Base-by-base conservation (phyloP, 2,888 invertebrate species). In the Pachycephus smyrnensis region DNA sequence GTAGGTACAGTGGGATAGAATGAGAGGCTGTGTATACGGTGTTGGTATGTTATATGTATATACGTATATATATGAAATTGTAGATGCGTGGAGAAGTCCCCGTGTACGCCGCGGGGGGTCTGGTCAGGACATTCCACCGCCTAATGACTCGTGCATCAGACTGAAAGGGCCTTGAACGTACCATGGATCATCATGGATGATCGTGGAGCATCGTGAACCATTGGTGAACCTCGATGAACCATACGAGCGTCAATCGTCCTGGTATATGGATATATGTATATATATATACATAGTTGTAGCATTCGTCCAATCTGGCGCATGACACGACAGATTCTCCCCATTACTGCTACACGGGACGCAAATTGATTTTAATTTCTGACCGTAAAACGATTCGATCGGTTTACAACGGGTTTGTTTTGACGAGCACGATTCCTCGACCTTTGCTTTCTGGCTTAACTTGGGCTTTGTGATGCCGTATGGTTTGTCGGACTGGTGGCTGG, bases 281-380 rank as follows among this genome's bases (percentile, higher is more conserved):
- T 40, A 40, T 40, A 23, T 55, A 30, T 33, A 33, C 68, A 77
- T 79, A 77, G 79, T 79, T 77, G 80, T 55, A 80, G 80, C 81
- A 82, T 84, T 83, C 82, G 84, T 84, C 84, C 86, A 86, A 87
- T 87, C 86, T 85, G 86, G 86, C 84, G 84, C 84, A 80, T 82
- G 85, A 87, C 87, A 84, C 84, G 86, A 87, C 86, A 82, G 81
- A 83, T 84, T 80, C 82, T 79, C 80, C 75, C 80, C 79, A 84
- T 85, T 84, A 85, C 82, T 78, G 81, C 80, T 82, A 81, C 81
- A 84, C 71, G 80, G 77, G 35, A 77, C 81, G 81, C 81, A 81
- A 83, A 84, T 85, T 85, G 82, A 83, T 83, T 84, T 84, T 84
- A 85, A 84, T 84, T 81, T 78, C 80, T 76, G 76, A 77, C 69